Evolutionary conservation across 2,113 vertebrate species (phyloP).

Genomic region (Archilochus colubris): DNA sequence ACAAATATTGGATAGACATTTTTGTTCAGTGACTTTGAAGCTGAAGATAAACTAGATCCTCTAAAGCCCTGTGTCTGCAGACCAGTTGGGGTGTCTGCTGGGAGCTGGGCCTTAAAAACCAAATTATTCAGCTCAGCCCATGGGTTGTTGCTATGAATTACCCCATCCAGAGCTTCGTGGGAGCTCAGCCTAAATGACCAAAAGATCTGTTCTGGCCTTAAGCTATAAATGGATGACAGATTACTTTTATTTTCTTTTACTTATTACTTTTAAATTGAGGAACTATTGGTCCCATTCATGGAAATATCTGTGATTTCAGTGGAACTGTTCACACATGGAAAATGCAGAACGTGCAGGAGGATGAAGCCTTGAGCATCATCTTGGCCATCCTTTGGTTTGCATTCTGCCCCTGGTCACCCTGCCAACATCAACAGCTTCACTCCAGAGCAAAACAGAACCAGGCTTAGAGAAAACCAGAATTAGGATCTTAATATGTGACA

Average conservation of each 20-base stretch:
- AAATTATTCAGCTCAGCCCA: background rate
- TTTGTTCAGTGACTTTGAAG: background rate
- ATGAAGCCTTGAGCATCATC: background rate
- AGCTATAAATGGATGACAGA: background rate
- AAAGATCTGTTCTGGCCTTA: background rate
- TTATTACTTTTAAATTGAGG: background rate
- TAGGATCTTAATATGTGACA: background rate
- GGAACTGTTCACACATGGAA: background rate
- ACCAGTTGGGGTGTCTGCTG: background rate
- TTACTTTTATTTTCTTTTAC: background rate
- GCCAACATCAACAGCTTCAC: background rate
- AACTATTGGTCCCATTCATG: background rate
- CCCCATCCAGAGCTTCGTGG: background rate
- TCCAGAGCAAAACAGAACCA: background rate
- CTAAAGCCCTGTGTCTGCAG: background rate
- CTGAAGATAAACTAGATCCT: background rate
- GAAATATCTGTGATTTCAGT: background rate
- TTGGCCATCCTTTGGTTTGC: background rate
- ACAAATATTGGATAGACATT: background rate
- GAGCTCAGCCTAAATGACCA: background rate
- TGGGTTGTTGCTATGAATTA: background rate
- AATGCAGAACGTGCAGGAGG: background rate
- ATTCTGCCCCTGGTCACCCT: background rate
- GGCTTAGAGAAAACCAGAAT: background rate
- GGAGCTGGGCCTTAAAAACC: background rate